Evolutionary conservation across 1,140 invertebrate species (phyloP), one percentile per base, ranked within the genome.

Genomic region (Meloidogyne exigua): DNA sequence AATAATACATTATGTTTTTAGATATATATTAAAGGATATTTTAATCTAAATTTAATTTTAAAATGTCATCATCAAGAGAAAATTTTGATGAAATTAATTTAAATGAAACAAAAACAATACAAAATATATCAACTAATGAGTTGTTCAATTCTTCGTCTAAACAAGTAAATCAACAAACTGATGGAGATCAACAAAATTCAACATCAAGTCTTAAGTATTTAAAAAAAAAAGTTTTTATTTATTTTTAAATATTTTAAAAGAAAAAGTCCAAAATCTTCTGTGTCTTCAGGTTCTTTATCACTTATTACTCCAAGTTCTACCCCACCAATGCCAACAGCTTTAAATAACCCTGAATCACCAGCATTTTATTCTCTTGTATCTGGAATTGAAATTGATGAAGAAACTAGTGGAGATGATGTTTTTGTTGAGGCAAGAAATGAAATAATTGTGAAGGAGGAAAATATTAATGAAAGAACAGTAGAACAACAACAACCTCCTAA

Each of bases 71-170:
- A n/a, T 57, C 49, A 7, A 57, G 21, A 57, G n/a, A 7, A n/a
- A 57, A n/a, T n/a, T 57, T 57, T 57, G 49, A 57, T 57, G 49
- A 57, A 57, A 57, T 57, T 57, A 57, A 57, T 57, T 57, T 57
- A 57, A 57, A 57, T 57, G 49, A 57, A 4, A 57, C 4, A n/a
- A 57, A 7, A 57, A 57, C 49, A n/a, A 7, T 18, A 49, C 44
- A 49, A 49, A 9, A 13, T 5, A 49, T 18, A 49, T 7, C 18
- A 57, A n/a, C 0, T n/a, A 57, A 57, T n/a, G 13, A 9, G 13
- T 57, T n/a, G 4, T 4, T 18, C 7, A 57, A 57, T n/a, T 7
- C n/a, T 1, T 57, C 49, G 7, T 57, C 49, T 57, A n/a, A 57
- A 5, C 49, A 12, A 15, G 18, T 57, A 57, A 57, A n/a, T 57